phyloP scores from a whole-genome alignment of 2,113 vertebrate species.

The Centrocercus urophasianus region DNA sequence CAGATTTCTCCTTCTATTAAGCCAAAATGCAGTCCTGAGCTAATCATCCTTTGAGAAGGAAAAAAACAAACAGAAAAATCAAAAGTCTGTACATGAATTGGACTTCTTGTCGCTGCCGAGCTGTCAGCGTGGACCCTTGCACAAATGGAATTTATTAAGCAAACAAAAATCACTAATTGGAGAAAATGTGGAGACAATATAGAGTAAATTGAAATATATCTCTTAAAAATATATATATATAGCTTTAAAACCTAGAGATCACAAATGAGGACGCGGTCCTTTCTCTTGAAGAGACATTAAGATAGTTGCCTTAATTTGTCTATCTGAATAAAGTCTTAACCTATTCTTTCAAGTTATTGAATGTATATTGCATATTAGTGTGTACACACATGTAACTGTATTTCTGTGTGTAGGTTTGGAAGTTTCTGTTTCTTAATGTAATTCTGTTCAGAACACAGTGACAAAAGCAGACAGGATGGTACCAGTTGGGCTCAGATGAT shows the following conservation, averaged over 20 bases:
- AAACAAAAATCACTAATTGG: conserved; percentile 18
- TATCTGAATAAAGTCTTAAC: conserved; percentile 75
- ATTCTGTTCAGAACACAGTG: conserved; percentile 58
- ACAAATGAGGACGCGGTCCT: conserved; percentile 63
- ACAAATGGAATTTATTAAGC: conserved; percentile 36
- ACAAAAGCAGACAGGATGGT: conserved; percentile 9
- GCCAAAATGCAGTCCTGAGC: conserved; percentile 50
- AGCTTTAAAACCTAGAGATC: conserved; percentile 73
- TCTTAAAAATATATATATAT: conserved; percentile 51
- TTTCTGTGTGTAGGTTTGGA: conserved; percentile 58
- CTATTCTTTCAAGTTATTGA: conserved; percentile 71
- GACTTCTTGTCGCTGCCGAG: conserved; percentile 58
- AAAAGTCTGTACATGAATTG: conserved; percentile 39
- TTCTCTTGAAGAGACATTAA: conserved; percentile 63
- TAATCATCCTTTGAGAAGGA: background rate
- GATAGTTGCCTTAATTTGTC: conserved; percentile 72
- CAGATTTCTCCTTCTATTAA: conserved; percentile 28
- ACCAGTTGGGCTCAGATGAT: conserved; percentile 6
- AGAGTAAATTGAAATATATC: conserved; percentile 44
- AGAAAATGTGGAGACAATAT: conserved; percentile 54
- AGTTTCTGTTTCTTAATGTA: conserved; percentile 65
- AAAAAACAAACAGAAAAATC: background rate
- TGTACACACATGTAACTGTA: conserved; percentile 63
- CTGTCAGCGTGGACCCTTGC: conserved; percentile 37
- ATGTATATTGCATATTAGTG: conserved; percentile 71